Percentiles rank a stretch among this genome's conserved stretches.
phyloP scores from a whole-genome alignment of 2,797 vertebrate genomes.

The Danio kyathit region DNA sequence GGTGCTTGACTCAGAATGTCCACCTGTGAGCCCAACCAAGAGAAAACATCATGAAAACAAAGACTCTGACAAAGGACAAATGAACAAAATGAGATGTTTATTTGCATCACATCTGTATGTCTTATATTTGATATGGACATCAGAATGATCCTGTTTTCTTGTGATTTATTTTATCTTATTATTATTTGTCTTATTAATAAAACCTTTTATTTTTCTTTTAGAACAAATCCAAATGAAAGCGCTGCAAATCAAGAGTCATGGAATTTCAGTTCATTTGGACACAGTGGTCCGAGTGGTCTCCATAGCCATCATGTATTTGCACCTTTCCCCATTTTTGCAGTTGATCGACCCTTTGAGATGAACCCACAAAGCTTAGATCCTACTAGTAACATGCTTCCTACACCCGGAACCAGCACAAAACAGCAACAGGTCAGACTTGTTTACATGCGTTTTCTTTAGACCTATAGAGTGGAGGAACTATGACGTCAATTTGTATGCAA shows the following conservation, averaged over 20 bases:
- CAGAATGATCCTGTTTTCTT: too few relatives aligned
- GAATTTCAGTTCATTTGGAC: constrained; percentile 87
- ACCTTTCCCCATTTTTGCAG: constrained; percentile 84
- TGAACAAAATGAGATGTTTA: constrained; percentile 94
- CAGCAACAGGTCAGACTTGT: constrained; percentile 89
- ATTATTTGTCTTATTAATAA: background rate
- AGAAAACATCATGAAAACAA: constrained; percentile 90
- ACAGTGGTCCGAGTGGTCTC: constrained; percentile 85
- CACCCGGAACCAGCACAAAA: constrained; percentile 76
- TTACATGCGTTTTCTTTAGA: background rate
- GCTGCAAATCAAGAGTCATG: constrained; percentile 86
- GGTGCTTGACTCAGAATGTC: constrained; percentile 80
- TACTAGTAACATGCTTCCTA: constrained; percentile 71
- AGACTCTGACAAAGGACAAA: constrained; percentile 90
- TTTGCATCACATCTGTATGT: constrained; percentile 92
- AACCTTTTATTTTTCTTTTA: constrained; percentile 42
- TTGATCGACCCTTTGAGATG: constrained; percentile 93
- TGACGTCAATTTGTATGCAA: too few relatives aligned
- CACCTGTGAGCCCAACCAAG: constrained; percentile 92
- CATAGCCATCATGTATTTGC: constrained; percentile 85
- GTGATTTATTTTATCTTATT: background rate
- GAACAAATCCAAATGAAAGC: constrained; percentile 88
- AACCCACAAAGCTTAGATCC: constrained; percentile 88
- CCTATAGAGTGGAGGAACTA: too few relatives aligned
- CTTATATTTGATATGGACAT: background rate